Percentiles rank a stretch among this genome's conserved stretches.
phyloP scores from a whole-genome alignment of 2,888 invertebrate genomes.

The Leucophenga montana region DNA sequence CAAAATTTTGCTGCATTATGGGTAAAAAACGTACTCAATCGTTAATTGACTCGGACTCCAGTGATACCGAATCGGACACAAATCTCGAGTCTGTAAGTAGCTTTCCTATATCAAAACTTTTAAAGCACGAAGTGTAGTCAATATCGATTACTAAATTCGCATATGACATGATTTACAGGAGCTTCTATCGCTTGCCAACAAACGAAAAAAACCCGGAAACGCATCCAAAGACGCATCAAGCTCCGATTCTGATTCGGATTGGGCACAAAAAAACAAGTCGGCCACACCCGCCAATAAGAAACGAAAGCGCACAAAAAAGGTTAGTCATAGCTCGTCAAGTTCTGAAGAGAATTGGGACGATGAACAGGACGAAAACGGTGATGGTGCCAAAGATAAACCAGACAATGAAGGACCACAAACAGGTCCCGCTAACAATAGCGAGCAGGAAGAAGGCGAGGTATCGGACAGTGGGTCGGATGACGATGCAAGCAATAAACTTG shows the following conservation, averaged over 20 bases:
- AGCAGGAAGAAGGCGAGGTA: slow-evolving; percentile 92
- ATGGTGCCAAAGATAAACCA: slow-evolving; percentile 54
- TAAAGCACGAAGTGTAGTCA: neutral
- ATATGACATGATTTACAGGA: slow-evolving; percentile 76
- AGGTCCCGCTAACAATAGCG: slow-evolving; percentile 62
- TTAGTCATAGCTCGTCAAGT: slow-evolving; percentile 56
- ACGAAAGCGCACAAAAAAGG: slow-evolving; percentile 69
- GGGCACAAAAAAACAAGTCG: slow-evolving; percentile 69
- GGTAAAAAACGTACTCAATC: slow-evolving; percentile 89
- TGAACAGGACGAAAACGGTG: slow-evolving; percentile 61
- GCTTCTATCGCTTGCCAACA: slow-evolving; percentile 86
- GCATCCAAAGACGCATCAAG: slow-evolving; percentile 73
- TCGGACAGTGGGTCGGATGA: slow-evolving; percentile 78
- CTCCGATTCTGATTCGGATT: slow-evolving; percentile 76
- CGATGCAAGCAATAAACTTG: slow-evolving; percentile 40
- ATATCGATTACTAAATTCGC: neutral
- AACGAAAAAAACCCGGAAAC: slow-evolving; percentile 77
- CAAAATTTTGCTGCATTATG: slow-evolving; percentile 74
- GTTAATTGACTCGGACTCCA: slow-evolving; percentile 87
- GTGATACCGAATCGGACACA: slow-evolving; percentile 83
- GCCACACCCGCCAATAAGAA: slow-evolving; percentile 72
- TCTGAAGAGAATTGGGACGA: slow-evolving; percentile 73
- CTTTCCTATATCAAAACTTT: neutral
- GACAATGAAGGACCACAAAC: slow-evolving; percentile 66
- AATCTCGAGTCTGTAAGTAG: slow-evolving; percentile 88